phyloP scores from a whole-genome alignment of 2,888 invertebrate species.

The Noctua pronuba region DNA sequence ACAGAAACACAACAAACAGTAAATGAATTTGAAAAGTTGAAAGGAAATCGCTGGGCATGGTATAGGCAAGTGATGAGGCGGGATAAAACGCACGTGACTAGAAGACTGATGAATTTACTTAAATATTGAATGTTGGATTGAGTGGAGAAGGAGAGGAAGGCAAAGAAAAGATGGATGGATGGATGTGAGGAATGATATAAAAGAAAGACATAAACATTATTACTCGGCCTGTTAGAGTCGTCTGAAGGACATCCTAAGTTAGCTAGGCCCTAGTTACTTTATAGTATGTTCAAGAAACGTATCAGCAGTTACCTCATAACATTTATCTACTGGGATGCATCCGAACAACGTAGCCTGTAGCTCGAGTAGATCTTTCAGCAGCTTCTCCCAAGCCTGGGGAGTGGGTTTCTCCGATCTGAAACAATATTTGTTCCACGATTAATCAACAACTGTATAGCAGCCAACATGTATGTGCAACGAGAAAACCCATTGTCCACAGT shows the following conservation, averaged over 20 bases:
- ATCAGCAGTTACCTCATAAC: conserved; percentile 85
- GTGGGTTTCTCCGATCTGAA: conserved; percentile 81
- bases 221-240: background rate
- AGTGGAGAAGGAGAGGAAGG: background rate
- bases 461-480: background rate
- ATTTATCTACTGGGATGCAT: conserved; percentile 89
- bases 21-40: no score
- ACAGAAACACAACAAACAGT: no score
- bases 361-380: conserved; percentile 92
- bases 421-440: conserved; percentile 24
- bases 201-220: background rate
- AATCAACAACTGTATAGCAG: background rate
- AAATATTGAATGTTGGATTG: background rate
- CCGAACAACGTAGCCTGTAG: conserved; percentile 91
- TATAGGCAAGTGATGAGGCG: background rate
- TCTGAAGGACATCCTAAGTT: no score
- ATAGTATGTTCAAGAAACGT: conserved; percentile 74
- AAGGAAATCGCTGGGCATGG: no score
- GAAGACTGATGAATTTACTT: no score
- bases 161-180: background rate
- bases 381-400: conserved; percentile 91
- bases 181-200: background rate
- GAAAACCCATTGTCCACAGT: conserved; percentile 6
- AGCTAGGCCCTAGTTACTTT: background rate
- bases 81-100: no score